Evolutionary conservation across 2,888 invertebrate genomes (phyloP).

Genomic region (Mythimna loreyi): DNA sequence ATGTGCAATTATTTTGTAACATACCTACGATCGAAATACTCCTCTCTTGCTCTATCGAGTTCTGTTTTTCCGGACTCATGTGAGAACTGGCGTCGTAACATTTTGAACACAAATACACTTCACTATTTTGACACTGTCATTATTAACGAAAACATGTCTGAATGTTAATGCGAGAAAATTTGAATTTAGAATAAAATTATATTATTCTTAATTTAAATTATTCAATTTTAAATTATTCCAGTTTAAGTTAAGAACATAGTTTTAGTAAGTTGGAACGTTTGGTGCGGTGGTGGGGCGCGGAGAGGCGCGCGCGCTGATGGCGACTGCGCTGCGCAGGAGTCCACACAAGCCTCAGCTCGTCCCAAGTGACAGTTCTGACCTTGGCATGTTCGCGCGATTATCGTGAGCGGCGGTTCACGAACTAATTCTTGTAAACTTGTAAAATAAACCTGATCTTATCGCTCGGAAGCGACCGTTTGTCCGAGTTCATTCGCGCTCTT

Average conservation of each 20-base stretch:
- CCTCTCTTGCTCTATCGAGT: conserved; percentile 81
- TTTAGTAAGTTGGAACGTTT: conserved; percentile 35
- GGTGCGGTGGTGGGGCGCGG: conserved; percentile 56
- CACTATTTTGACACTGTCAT: conserved; percentile 31
- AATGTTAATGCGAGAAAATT: conserved; percentile 1
- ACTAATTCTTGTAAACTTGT: conserved; percentile 48
- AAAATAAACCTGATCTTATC: conserved; percentile 68
- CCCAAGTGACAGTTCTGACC: conserved; percentile 82
- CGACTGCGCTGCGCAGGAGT: conserved; percentile 70
- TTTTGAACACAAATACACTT: conserved; percentile 60
- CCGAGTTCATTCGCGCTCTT: conserved; percentile 44
- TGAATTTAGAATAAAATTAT: conserved; percentile 41
- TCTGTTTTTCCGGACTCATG: conserved; percentile 87
- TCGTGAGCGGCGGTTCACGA: conserved; percentile 67
- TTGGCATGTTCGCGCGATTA: conserved; percentile 76
- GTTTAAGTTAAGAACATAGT: conserved; percentile 36
- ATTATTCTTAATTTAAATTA: too few relatives aligned
- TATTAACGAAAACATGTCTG: conserved; percentile 21
- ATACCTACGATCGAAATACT: conserved; percentile 85
- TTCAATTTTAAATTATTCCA: conserved; percentile 23
- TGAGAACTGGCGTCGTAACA: conserved; percentile 86
- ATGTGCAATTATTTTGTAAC: conserved; percentile 25
- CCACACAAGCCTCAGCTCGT: conserved; percentile 74
- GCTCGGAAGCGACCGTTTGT: conserved; percentile 39
- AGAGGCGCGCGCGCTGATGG: conserved; percentile 69